Evolutionary conservation across 2,797 vertebrate species (phyloP), one percentile per base, ranked within the genome.

Genomic region (Urophycis tenuis): DNA sequence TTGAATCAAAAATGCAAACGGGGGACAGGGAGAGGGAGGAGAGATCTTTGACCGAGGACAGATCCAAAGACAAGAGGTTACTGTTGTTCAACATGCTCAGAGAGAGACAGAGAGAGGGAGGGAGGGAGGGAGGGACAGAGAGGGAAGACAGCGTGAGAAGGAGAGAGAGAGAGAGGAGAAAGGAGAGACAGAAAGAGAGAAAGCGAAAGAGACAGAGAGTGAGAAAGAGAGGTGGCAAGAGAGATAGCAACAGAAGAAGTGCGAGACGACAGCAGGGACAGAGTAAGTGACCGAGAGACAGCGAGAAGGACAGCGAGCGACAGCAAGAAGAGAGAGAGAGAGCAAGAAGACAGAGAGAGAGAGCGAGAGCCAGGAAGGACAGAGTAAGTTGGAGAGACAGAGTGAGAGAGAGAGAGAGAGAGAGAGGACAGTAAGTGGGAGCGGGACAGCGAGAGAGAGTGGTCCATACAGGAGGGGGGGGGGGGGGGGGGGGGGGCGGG

Each of bases 1-100:
- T 31, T 89, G 87, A 87, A 82, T 89, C 80, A 89, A 89, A 92
- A 89, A 31, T 90, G 89, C 88, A 90, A 87, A 86, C 72, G n/a
- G 81, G 69, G 15, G 31, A 31, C 19, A 22, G 69, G 12, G 74
- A 69, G 70, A 81, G 78, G 77, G 12, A 19, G 74, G 64, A 73
- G 76, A 78, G 84, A 86, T 87, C 85, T 86, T 77, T 80, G 78
- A 78, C 86, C 10, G 72, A 86, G 79, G 90, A 86, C 84, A 76
- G 78, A 86, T 84, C 86, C 80, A 45, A 39, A 78, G 67, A 81
- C 71, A 53, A 85, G 81, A 84, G 81, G 87, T 82, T 75, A 87
- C 82, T 78, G 75, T 82, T 81, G 79, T 87, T 84, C 81, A 84
- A 83, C 90, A 92, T 92, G 91, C 91, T 88, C 41, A 82, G 39